Evolutionary conservation across 1,140 invertebrate genomes (phyloP).

Genomic region (Drosophila insularis): DNA sequence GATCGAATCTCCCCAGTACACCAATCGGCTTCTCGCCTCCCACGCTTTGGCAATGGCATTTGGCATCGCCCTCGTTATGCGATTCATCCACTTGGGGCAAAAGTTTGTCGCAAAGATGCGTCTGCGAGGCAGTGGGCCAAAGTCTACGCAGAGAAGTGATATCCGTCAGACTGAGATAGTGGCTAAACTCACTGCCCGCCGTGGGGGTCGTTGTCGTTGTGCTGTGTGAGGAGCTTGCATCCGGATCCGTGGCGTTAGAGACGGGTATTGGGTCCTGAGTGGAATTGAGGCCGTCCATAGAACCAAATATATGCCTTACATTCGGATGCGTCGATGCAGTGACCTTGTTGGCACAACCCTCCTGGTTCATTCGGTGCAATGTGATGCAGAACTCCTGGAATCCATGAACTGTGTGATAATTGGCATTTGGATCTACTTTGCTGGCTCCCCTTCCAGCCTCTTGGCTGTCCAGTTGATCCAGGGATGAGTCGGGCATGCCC

Average conservation of each 20-base stretch:
- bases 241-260: neutral
- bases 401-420: conserved; percentile 64
- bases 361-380: conserved; percentile 47
- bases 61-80: neutral
- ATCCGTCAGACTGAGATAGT: conserved; percentile 49
- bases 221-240: neutral
- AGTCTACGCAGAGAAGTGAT: conserved; percentile 4
- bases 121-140: neutral
- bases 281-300: too few species aligned
- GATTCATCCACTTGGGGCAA: neutral
- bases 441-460: neutral
- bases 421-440: neutral
- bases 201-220: neutral
- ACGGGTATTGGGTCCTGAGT: too few species aligned
- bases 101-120: neutral
- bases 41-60: neutral
- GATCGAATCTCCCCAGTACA: neutral
- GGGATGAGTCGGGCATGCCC: conserved; percentile 8
- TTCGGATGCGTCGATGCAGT: conserved; percentile 12
- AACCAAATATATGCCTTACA: conserved; percentile 43
- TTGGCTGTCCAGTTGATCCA: neutral
- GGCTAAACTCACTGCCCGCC: neutral
- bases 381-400: conserved; percentile 65
- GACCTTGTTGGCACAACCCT: neutral
- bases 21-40: too few species aligned